Evolutionary conservation across 2,888 invertebrate genomes (phyloP), one percentile per base, ranked within the genome.

Genomic region (Pegoplata infirma): DNA sequence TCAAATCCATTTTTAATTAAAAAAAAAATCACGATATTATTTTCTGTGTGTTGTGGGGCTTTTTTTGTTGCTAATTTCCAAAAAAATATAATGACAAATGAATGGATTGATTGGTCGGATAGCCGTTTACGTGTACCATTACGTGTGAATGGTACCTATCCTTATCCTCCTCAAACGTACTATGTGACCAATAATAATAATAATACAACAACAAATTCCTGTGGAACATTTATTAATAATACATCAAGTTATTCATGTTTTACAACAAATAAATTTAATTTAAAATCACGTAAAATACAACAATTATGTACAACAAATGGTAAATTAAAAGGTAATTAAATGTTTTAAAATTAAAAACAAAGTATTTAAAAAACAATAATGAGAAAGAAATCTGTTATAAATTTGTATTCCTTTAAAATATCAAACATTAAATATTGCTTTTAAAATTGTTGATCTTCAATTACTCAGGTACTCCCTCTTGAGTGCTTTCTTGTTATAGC

Each of bases 31-130:
- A n/a, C n/a, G n/a, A n/a, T n/a, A n/a, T n/a, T n/a, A n/a, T n/a
- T n/a, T n/a, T n/a, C n/a, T n/a, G n/a, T n/a, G n/a, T n/a, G n/a
- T n/a, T n/a, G n/a, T n/a, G n/a, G n/a, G n/a, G n/a, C n/a, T n/a
- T n/a, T n/a, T n/a, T n/a, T n/a, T n/a, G n/a, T n/a, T n/a, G n/a
- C n/a, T n/a, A n/a, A n/a, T n/a, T n/a, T n/a, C n/a, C n/a, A 12
- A 7, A 47, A 3, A 40, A 14, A 82, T 77, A 81, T 28, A 81
- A 89, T 89, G 89, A 89, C 89, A 82, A 89, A 89, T 84, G 89
- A 89, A 82, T 89, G 89, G 89, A 88, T 89, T 74, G 88, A 89
- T 84, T 89, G 88, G 88, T 84, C 85, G 74, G 89, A 89, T 83
- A 86, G 86, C 83, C 86, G 89, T 76, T 84, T 88, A 84, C 85